Conservation (phyloP, 2,113 vertebrate genomes). For the Xenopus tropicalis region DNA sequence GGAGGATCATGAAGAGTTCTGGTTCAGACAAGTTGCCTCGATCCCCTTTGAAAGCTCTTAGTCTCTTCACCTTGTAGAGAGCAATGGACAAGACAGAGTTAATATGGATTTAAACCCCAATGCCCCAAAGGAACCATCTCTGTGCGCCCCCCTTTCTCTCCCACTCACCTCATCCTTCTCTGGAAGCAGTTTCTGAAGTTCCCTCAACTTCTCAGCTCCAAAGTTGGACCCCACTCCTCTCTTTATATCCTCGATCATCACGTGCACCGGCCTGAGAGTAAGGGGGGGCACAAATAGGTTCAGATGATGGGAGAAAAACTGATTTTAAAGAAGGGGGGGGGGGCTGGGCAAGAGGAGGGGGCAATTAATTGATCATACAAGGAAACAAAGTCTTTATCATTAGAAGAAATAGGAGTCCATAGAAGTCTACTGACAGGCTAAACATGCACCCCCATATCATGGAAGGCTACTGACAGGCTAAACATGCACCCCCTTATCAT, state of each 20-base stretch:
- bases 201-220: conserved; percentile 66
- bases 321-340: conserved; percentile 51
- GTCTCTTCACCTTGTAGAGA: conserved; percentile 59
- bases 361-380: no score
- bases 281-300: not conserved
- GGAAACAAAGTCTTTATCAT: no score
- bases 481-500: no score
- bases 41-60: conserved; percentile 60
- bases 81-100: not conserved
- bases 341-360: not conserved
- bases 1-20: conserved; percentile 68
- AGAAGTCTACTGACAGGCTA: no score
- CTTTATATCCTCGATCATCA: conserved; percentile 63
- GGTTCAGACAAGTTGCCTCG: conserved; percentile 64
- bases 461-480: not conserved
- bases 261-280: conserved; percentile 54
- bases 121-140: no score
- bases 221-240: conserved; percentile 56
- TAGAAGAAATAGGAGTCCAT: no score
- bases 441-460: no score
- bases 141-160: not conserved
- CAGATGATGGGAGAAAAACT: no score
- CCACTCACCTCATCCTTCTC: conserved; percentile 66
- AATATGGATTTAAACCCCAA: no score
- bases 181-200: conserved; percentile 70